Percentiles rank a stretch among this genome's conserved stretches.
These are phyloP conservation scores for Allophyes oxyacanthae DNA, from an alignment of 2,888 invertebrate genomes.

Conservation along the genomic window DNA sequence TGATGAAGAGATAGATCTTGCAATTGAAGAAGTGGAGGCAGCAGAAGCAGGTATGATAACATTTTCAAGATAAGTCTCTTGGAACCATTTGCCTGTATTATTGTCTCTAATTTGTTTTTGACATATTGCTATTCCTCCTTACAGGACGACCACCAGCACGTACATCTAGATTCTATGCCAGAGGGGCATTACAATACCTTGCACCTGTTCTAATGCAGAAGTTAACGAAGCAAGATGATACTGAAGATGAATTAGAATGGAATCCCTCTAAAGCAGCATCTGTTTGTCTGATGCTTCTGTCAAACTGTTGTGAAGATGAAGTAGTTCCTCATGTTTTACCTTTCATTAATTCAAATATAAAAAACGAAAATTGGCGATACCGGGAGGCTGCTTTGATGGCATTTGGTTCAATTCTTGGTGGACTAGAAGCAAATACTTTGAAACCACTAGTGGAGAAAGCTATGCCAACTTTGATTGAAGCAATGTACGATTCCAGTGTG, in stretches of 20 bases:
- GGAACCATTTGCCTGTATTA: too few relatives aligned
- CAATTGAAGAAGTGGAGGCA: constrained; percentile 98
- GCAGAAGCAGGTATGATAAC: constrained; percentile 91
- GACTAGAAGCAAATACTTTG: constrained; percentile 95
- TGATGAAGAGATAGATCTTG: constrained; percentile 99
- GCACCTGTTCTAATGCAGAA: constrained; percentile 98
- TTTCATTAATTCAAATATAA: constrained; percentile 98
- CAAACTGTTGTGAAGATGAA: constrained; percentile 99
- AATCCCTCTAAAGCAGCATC: constrained; percentile 99
- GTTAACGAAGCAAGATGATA: constrained; percentile 98
- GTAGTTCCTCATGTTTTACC: constrained; percentile 98
- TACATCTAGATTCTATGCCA: constrained; percentile 98
- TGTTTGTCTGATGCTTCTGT: constrained; percentile 99
- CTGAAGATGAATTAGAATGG: constrained; percentile 99
- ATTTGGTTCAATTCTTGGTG: constrained; percentile 98
- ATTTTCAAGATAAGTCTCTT: background rate
- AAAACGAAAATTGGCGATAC: constrained; percentile 96
- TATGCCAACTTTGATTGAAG: constrained; percentile 97
- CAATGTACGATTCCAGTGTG: constrained; percentile 98
- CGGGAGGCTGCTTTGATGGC: constrained; percentile 99
- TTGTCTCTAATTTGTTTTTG: background rate
- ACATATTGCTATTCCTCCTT: constrained; percentile 24
- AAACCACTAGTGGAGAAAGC: constrained; percentile 98
- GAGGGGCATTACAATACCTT: constrained; percentile 98
- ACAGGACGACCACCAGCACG: constrained; percentile 96